A percentile compares a stretch with the other conserved stretches of the same genome.
Evolutionary conservation across 2,888 invertebrate genomes (phyloP).

Genomic region (Cantharis rustica): DNA sequence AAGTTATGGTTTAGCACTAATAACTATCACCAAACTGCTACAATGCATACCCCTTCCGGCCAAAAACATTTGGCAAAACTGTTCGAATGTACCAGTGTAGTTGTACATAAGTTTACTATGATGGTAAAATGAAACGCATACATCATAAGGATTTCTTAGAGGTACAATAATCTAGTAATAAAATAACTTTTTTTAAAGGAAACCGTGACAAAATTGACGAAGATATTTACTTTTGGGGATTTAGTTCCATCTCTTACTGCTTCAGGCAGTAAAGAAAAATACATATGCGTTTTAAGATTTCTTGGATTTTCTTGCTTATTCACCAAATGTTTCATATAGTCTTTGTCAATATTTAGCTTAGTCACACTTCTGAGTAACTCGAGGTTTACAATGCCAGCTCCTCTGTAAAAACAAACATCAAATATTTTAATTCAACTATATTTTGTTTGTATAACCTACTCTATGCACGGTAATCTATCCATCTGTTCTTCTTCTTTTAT

Average conservation of each 20-base stretch:
- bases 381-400: too few species aligned
- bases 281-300: constrained; percentile 66
- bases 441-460: constrained; percentile 53
- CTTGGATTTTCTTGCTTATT: not conserved
- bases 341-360: too few species aligned
- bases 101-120: constrained; percentile 71
- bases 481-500: constrained; percentile 55
- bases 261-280: constrained; percentile 62
- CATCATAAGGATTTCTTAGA: constrained; percentile 88
- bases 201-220: too few species aligned
- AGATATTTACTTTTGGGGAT: constrained; percentile 46
- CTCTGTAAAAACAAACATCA: too few species aligned
- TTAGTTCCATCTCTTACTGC: constrained; percentile 53
- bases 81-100: constrained; percentile 67
- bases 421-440: too few species aligned
- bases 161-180: constrained; percentile 77
- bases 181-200: too few species aligned
- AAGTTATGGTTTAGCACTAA: too few species aligned
- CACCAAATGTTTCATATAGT: too few species aligned
- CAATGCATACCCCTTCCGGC: constrained; percentile 62
- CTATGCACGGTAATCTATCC: constrained; percentile 66
- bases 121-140: constrained; percentile 86
- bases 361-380: too few species aligned
- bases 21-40: too few species aligned
- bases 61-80: constrained; percentile 77